Evolutionary conservation across 2,797 vertebrate genomes (phyloP), one percentile per base, ranked within the genome.

Genomic region (Mareca strepera): DNA sequence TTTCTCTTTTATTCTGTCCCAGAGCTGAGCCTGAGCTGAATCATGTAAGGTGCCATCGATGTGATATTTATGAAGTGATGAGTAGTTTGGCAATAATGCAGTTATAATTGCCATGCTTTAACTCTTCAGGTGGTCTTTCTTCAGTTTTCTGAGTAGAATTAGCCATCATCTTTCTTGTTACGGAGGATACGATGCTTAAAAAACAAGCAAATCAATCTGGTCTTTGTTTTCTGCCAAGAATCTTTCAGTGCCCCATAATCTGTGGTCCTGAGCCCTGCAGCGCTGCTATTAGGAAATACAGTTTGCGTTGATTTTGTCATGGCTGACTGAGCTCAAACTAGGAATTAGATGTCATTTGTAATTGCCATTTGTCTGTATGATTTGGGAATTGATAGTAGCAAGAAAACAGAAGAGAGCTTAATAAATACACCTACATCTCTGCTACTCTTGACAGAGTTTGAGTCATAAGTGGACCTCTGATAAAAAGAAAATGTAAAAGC

Each of bases 321-420:
- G 93, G 86, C 91, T 56, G 89, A 92, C 59, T 90, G 95, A 91
- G 78, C 77, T 70, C 81, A 56, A 23, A n/a, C 72, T 82, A 88
- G 89, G 90, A 96, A 87, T 92, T 91, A 96, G 33, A 68, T 86
- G 77, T 89, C 87, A 46, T 92, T 86, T 93, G 81, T 96, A 96
- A 95, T 83, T 95, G 85, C 82, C 85, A 50, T 97, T 96, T 88
- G 83, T 92, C 86, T 69, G 26, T 94, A 70, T 87, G 93, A 94
- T 83, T 60, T 90, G 90, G 84, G 89, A 94, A 94, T 73, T 95
- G 88, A 87, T 84, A 87, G 66, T 74, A 86, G 56, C 79, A 74
- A 82, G 82, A 73, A 95, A 81, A 9, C 46, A 44, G 59, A 69
- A 64, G 73, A 94, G 4, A 83, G 63, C 55, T 83, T 88, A 66